Conservation (phyloP, 2,888 invertebrate genomes). For the Machimus atricapillus region DNA sequence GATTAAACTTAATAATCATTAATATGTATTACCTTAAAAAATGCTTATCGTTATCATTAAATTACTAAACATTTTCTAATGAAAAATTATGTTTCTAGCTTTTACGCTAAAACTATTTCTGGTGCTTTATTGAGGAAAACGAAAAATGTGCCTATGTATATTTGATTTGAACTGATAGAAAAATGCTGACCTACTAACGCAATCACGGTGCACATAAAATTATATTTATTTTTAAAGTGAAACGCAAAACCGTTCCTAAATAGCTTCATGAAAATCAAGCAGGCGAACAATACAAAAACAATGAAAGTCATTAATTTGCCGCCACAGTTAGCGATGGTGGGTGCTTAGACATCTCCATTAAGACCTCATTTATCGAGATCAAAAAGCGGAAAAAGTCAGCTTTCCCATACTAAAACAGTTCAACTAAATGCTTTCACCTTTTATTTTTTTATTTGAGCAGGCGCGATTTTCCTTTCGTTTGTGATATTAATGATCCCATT, state of each 20-base stretch:
- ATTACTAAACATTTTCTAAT: too few species aligned
- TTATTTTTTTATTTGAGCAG: not conserved
- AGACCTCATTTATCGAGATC: not conserved
- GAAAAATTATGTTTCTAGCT: too few species aligned
- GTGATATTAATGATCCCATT: not conserved
- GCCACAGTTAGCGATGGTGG: not conserved
- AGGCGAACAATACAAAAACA: not conserved
- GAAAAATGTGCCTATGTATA: too few species aligned
- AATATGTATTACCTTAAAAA: too few species aligned
- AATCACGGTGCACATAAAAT: not conserved
- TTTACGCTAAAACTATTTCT: too few species aligned
- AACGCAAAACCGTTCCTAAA: not conserved
- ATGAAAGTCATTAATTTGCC: not conserved
- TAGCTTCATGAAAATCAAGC: not conserved
- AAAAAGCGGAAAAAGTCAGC: not conserved
- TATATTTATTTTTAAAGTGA: not conserved
- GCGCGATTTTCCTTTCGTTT: not conserved
- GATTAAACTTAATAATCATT: too few species aligned
- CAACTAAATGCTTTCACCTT: not conserved
- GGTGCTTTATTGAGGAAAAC: too few species aligned
- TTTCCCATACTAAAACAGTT: not conserved
- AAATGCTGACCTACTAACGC: not conserved
- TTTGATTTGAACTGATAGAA: not conserved
- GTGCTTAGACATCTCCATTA: not conserved
- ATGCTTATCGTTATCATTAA: too few species aligned